phyloP scores from a whole-genome alignment of 2,888 invertebrate genomes.

The Cheilosia urbana region DNA sequence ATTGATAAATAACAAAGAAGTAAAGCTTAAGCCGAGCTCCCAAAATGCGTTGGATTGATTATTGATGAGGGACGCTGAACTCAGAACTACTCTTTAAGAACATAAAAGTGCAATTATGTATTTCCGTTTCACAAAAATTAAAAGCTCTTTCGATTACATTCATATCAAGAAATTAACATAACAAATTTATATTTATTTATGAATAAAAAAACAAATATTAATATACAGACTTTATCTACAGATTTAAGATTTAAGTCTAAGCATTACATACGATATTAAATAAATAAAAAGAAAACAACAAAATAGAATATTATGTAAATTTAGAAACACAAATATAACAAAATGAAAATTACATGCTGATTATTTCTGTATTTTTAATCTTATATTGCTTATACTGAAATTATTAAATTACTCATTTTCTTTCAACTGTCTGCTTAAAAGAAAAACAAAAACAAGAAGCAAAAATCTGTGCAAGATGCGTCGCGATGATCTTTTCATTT shows the following conservation, averaged over 20 bases:
- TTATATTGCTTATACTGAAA: constrained; percentile 48
- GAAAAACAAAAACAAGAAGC: neutral
- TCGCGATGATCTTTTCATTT: constrained; percentile 53
- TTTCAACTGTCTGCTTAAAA: constrained; percentile 41
- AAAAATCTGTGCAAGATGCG: constrained; percentile 54
- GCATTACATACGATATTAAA: constrained; percentile 66
- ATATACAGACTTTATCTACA: constrained; percentile 50
- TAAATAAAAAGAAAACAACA: constrained; percentile 22
- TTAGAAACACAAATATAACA: constrained; percentile 36
- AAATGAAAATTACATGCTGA: constrained; percentile 19
- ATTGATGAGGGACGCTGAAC: no score
- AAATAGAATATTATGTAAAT: constrained; percentile 55
- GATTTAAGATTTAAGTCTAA: constrained; percentile 48
- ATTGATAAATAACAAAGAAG: no score
- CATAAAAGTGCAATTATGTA: no score
- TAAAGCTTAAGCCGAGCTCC: no score
- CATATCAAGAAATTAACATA: constrained; percentile 47
- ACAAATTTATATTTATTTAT: constrained; percentile 48
- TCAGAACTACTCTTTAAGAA: no score
- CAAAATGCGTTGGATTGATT: no score
- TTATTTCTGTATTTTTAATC: constrained; percentile 39
- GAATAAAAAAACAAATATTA: constrained; percentile 41
- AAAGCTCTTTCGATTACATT: constrained; percentile 56
- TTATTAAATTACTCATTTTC: constrained; percentile 33
- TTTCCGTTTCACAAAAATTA: neutral